phyloP scores from a whole-genome alignment of 1,140 invertebrate species.

The Arion vulgaris region DNA sequence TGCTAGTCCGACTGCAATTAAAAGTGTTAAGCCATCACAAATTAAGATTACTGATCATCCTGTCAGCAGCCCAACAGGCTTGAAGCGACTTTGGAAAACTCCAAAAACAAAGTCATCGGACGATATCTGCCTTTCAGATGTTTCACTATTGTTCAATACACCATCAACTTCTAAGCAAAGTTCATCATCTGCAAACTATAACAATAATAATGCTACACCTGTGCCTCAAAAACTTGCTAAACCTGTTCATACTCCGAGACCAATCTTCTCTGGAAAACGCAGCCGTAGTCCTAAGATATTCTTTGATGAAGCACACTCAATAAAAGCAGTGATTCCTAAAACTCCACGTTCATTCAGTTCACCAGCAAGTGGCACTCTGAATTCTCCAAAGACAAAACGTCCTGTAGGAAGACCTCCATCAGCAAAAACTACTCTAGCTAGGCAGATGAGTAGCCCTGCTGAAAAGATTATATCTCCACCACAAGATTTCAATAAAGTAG shows the following conservation, averaged over 20 bases:
- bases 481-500: conserved; percentile 58
- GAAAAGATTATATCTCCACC: conserved; percentile 50
- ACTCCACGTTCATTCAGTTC: not conserved
- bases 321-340: not conserved
- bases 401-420: conserved; percentile 19
- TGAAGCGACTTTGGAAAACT: conserved; percentile 59
- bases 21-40: conserved; percentile 42
- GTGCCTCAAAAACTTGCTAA: not conserved
- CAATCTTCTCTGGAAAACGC: conserved; percentile 8
- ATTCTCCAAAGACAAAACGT: conserved; percentile 32
- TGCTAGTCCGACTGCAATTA: conserved; percentile 51
- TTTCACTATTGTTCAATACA: conserved; percentile 37
- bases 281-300: conserved; percentile 16
- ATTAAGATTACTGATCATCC: conserved; percentile 15
- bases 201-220: not conserved
- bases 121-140: conserved; percentile 33
- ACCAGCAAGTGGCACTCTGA: conserved; percentile 8
- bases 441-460: conserved; percentile 41
- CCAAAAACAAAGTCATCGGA: conserved; percentile 47
- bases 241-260: not conserved
- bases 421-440: conserved; percentile 31
- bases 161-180: conserved; percentile 28
- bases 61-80: conserved; percentile 43
- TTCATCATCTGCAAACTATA: not conserved
- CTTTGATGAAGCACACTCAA: conserved; percentile 9